A percentile compares a stretch with the other conserved stretches of the same genome.
Conservation (phyloP, 2,113 vertebrate species). For the Calidris pygmaea region DNA sequence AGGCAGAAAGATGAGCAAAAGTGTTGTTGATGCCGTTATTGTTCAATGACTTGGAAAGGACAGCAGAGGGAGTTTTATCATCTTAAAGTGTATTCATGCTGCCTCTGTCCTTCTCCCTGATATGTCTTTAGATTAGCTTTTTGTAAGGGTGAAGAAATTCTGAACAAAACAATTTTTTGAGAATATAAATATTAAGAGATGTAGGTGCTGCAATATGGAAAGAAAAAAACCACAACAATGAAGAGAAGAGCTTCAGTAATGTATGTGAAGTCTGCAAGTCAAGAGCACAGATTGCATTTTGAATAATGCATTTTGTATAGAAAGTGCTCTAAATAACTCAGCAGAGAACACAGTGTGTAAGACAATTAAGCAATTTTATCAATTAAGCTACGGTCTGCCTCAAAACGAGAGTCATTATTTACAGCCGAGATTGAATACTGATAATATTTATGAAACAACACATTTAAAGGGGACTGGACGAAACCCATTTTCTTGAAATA, state of each 20-base stretch:
- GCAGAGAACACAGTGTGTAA: slow-evolving; percentile 1
- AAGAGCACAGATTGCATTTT: slow-evolving; percentile 41
- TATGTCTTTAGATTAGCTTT: not conserved
- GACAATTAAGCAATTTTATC: slow-evolving; percentile 46
- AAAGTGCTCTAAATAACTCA: slow-evolving; percentile 29
- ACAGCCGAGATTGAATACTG: not conserved
- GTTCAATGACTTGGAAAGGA: slow-evolving; percentile 60
- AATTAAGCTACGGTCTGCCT: slow-evolving; percentile 13
- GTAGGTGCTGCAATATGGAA: not conserved
- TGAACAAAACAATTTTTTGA: not conserved
- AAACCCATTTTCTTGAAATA: not conserved
- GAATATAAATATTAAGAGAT: not conserved
- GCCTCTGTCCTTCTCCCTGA: not conserved
- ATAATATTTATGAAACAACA: not conserved
- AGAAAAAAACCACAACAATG: not conserved
- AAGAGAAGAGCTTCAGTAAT: not conserved
- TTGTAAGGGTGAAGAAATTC: not conserved
- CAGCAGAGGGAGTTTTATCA: slow-evolving; percentile 67
- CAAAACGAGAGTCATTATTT: slow-evolving; percentile 21
- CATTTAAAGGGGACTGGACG: not conserved
- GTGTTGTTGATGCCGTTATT: not conserved
- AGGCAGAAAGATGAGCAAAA: not conserved
- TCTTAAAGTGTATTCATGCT: not conserved
- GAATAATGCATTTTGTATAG: slow-evolving; percentile 59
- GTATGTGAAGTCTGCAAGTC: slow-evolving; percentile 6